Evolutionary conservation across 2,888 invertebrate species (phyloP).

Genomic region (Crocallis elinguaria): DNA sequence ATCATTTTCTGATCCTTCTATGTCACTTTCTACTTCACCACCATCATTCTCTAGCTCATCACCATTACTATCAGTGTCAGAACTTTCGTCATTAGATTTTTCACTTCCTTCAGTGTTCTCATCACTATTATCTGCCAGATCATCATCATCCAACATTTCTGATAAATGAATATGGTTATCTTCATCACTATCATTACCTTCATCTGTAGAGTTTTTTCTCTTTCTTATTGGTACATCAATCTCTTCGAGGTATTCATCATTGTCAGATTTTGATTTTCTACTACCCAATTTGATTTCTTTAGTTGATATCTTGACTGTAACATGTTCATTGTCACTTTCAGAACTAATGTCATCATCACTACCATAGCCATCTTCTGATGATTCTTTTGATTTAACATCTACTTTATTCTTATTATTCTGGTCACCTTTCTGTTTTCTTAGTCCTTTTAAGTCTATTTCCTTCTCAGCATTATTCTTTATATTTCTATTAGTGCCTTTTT

Average conservation of each 20-base stretch:
- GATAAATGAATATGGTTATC: slow-evolving; percentile 70
- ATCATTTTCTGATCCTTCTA: slow-evolving; percentile 41
- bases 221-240: slow-evolving; percentile 67
- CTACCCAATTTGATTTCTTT: not conserved
- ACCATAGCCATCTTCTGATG: slow-evolving; percentile 73
- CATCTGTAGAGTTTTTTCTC: slow-evolving; percentile 57
- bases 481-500: slow-evolving; percentile 32
- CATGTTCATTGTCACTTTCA: slow-evolving; percentile 15
- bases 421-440: slow-evolving; percentile 31
- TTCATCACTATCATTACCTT: slow-evolving; percentile 70
- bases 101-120: slow-evolving; percentile 34
- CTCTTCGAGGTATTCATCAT: slow-evolving; percentile 68
- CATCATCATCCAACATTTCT: slow-evolving; percentile 71
- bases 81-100: slow-evolving; percentile 35
- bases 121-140: slow-evolving; percentile 58
- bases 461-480: slow-evolving; percentile 39
- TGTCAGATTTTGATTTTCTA: slow-evolving; percentile 23
- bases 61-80: slow-evolving; percentile 27
- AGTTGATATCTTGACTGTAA: not conserved
- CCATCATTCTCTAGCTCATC: slow-evolving; percentile 21
- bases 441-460: slow-evolving; percentile 23
- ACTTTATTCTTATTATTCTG: slow-evolving; percentile 43
- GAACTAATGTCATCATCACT: slow-evolving; percentile 54
- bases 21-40: slow-evolving; percentile 38
- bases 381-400: slow-evolving; percentile 53